phyloP scores from a whole-genome alignment of 2,888 invertebrate genomes.

The Enchytraeus crypticus region DNA sequence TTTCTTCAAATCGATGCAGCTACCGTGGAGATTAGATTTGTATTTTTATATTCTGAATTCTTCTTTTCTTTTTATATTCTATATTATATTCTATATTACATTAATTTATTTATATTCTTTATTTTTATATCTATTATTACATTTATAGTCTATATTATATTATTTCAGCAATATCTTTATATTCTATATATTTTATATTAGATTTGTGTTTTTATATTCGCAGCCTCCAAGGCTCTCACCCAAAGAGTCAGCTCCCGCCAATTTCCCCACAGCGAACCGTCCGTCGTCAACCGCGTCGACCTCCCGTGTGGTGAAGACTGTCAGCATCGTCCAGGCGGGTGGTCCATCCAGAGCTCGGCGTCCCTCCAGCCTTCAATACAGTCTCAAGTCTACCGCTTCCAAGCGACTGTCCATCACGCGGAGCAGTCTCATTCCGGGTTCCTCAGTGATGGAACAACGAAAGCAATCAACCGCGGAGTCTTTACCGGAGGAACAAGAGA shows the following conservation, averaged over 20 bases:
- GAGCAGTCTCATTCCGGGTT: constrained; percentile 1
- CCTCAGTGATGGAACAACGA: not conserved
- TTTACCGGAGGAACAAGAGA: not conserved
- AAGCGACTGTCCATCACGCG: not conserved
- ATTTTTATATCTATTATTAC: too few relatives aligned
- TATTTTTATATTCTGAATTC: too few relatives aligned
- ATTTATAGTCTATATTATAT: too few relatives aligned
- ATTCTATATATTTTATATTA: too few relatives aligned
- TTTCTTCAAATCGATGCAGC: too few relatives aligned
- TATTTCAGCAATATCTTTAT: too few relatives aligned
- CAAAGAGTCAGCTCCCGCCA: constrained; percentile 8
- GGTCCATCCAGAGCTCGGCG: constrained; percentile 3
- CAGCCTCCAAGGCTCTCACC: constrained; percentile 17
- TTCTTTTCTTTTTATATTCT: too few relatives aligned
- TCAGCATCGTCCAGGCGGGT: not conserved
- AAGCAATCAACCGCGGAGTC: not conserved
- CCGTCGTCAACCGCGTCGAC: not conserved
- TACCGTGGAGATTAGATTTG: too few relatives aligned
- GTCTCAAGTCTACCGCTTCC: constrained; percentile 8
- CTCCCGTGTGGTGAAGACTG: not conserved
- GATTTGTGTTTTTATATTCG: too few relatives aligned
- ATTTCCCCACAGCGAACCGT: not conserved
- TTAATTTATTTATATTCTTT: too few relatives aligned
- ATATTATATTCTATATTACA: too few relatives aligned
- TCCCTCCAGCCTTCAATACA: constrained; percentile 19